Evolutionary conservation across 2,113 vertebrate species (phyloP).

Genomic region (Syrmaticus mikado): DNA sequence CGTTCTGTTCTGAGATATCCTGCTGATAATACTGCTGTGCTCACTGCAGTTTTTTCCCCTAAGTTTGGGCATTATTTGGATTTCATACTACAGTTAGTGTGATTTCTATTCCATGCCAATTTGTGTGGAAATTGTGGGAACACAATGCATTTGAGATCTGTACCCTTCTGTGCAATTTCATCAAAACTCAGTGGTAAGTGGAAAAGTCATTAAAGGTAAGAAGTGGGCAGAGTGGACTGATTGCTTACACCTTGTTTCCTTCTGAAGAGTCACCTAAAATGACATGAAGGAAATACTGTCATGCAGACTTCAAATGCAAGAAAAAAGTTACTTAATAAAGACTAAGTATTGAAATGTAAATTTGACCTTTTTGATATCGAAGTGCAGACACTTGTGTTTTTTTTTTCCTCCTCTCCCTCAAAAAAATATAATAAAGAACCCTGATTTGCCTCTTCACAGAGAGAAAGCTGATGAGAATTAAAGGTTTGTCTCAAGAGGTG

Average conservation of each 20-base stretch:
- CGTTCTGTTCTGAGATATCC: neutral
- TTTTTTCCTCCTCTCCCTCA: neutral
- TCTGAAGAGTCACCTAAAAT: neutral
- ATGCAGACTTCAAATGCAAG: neutral
- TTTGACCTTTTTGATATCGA: neutral
- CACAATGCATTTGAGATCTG: neutral
- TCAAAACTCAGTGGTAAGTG: neutral
- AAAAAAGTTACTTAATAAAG: neutral
- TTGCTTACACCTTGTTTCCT: neutral
- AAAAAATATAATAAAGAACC: neutral
- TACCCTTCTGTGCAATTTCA: neutral
- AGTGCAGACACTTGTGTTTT: neutral
- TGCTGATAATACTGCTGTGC: neutral
- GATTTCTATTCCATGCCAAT: neutral
- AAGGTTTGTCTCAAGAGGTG: conserved; percentile 90
- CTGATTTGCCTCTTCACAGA: conserved; percentile 76
- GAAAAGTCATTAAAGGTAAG: neutral
- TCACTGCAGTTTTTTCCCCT: neutral
- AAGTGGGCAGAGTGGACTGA: neutral
- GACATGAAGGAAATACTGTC: neutral
- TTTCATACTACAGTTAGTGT: neutral
- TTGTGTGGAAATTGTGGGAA: neutral
- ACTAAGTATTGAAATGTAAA: neutral
- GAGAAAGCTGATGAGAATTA: conserved; percentile 91
- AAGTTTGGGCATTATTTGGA: neutral